Evolutionary conservation across 2,888 invertebrate genomes (phyloP), one percentile per base, ranked within the genome.

Genomic region (Unio pictorum): DNA sequence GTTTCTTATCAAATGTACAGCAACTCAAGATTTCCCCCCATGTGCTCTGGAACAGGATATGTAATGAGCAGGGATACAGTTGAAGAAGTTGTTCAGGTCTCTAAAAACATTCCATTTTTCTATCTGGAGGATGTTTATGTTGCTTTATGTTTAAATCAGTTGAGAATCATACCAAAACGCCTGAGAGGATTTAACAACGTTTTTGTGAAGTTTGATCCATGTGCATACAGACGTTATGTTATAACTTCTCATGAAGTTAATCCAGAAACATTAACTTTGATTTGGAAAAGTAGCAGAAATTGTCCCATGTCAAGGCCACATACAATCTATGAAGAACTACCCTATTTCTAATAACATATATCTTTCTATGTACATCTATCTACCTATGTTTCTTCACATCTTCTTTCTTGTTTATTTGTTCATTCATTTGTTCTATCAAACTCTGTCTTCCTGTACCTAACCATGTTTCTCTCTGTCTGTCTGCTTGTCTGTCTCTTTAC

Each of bases 41-140:
- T 84, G 81, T 85, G 85, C 71, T 83, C 83, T 7, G 85, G 85
- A 11, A 84, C 85, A 0, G 85, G 82, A 6, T 85, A 85, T 66
- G 72, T 85, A 28, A 71, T 84, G 62, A 82, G 81, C 58, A 72
- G 59, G 34, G 83, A 83, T 57, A 73, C 84, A 4, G 72, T 79
- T 1, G 20, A 28, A 3, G 66, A 66, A 18, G 68, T 84, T 58
- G 64, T 84, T 20, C 67, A 64, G 30, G 68, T 74, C 0, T 82
- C 84, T 0, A 65, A 60, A 58, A 78, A 81, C 64, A 76, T 86
- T 61, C 84, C 84, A 26, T 86, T 82, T 67, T 85, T 86, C 65
- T 79, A 84, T 66, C 62, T 86, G 26, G 86, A 86, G 64, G 86
- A 86, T 70, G 84, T 86, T 1, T 86, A 84, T 61, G 68, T 85